A percentile compares a stretch with the other conserved stretches of the same genome.
These are phyloP conservation scores for Drosophila erecta DNA, from an alignment of 1,140 invertebrate species.

Conservation along the genomic window DNA sequence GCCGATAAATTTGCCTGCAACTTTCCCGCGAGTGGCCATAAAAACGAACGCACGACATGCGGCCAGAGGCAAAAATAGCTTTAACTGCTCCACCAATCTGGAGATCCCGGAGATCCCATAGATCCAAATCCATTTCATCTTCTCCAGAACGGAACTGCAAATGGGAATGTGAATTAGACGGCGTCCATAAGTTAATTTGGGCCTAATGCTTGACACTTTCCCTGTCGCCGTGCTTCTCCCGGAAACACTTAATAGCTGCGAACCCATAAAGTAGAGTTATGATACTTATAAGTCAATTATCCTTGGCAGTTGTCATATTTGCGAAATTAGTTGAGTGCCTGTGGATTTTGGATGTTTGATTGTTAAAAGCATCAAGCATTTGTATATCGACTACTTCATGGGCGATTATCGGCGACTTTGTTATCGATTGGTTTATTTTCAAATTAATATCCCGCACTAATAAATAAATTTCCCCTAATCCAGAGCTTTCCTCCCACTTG, in stretches of 20 bases:
- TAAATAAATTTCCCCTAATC: not conserved
- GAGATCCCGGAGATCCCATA: slow-evolving; percentile 13
- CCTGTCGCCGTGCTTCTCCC: slow-evolving; percentile 4
- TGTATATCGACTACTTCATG: too few relatives aligned
- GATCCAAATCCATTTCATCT: slow-evolving; percentile 15
- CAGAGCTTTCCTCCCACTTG: not conserved
- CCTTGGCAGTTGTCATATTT: not conserved
- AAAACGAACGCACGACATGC: slow-evolving; percentile 29
- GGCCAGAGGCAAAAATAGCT: slow-evolving; percentile 47
- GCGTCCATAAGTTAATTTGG: slow-evolving; percentile 21
- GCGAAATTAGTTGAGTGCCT: not conserved
- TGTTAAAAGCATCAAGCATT: too few relatives aligned
- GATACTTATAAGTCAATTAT: slow-evolving; percentile 21
- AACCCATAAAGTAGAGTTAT: not conserved
- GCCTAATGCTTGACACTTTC: slow-evolving; percentile 1
- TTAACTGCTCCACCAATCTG: slow-evolving; percentile 48
- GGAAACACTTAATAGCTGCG: slow-evolving; percentile 14
- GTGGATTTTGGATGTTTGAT: too few relatives aligned
- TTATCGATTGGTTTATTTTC: too few relatives aligned
- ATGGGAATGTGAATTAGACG: slow-evolving; percentile 49
- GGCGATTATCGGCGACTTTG: too few relatives aligned
- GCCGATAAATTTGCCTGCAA: slow-evolving; percentile 69
- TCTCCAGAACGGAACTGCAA: slow-evolving; percentile 64
- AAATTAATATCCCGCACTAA: too few relatives aligned
- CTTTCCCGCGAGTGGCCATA: slow-evolving; percentile 38